Base-by-base conservation (phyloP, 2,888 invertebrate genomes). In the Linnaemya tessellans region DNA sequence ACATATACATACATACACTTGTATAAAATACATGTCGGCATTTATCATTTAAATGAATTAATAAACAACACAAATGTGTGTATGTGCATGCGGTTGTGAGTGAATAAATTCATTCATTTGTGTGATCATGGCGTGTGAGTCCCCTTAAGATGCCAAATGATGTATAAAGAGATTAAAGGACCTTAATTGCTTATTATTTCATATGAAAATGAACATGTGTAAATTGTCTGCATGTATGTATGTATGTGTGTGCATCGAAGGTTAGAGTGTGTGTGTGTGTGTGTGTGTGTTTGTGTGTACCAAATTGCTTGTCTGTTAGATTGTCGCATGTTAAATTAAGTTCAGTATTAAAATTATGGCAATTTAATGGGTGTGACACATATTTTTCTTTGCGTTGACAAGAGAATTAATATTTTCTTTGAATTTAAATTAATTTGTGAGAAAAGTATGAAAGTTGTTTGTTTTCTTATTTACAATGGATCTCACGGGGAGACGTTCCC, bases 121-220 rank as follows among this genome's bases (percentile, higher is more conserved):
- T 67, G 43, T 13, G 22, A 65, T 73, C 58, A 67, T 68, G 35
- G 38, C 54, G 7, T 70, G 41, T 62, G n/a, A 35, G n/a, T 51
- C 20, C 38, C 20, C 8, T 8, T 49, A 70, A 77, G 43, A 81
- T 84, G 81, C 74, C 81, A 84, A 84, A 81, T 84, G 81, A 79
- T 78, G 70, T 58, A 74, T 70, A 70, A 79, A 70, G 73, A 67
- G 62, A 81, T 78, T 73, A 70, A 80, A 60, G 51, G 20, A 38
- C 77, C 71, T 78, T 80, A 80, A 79, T 80, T 80, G 73, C 56
- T 71, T 71, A 71, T 71, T 43, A 62, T 30, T 65, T 74, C 8
- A 80, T 43, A 67, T 58, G 64, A 46, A 67, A 56, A 30, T 30
- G 15, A 46, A 62, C 35, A 51, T 25, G 20, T 49, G 22, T 56